Percentiles rank a stretch among this genome's conserved stretches.
Evolutionary conservation across 2,888 invertebrate species (phyloP).

Genomic region (Mesodorylaimus sp.): DNA sequence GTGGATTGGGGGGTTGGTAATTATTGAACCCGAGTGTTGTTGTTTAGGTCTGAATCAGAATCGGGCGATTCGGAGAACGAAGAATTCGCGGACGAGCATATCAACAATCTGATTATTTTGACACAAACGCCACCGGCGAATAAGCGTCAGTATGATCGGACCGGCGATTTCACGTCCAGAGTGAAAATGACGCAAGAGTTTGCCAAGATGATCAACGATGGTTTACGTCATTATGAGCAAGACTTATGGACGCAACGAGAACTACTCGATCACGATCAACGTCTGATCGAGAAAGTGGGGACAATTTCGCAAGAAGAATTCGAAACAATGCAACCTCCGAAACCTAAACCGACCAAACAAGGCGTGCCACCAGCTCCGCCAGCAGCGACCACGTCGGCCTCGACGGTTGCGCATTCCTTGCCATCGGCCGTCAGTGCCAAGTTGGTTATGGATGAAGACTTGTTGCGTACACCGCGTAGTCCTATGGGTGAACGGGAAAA

Average conservation of each 20-base stretch:
- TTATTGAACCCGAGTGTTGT: not conserved
- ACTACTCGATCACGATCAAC: not conserved
- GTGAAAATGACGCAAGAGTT: conserved; percentile 86
- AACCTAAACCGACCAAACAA: not conserved
- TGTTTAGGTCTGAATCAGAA: not conserved
- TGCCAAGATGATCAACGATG: conserved; percentile 85
- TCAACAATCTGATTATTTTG: conserved; percentile 57
- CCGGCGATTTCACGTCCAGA: conserved; percentile 67
- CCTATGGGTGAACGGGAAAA: conserved; percentile 16
- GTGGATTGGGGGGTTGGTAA: too few relatives aligned
- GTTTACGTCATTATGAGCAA: conserved; percentile 85
- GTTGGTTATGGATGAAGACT: not conserved
- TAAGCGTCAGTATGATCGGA: conserved; percentile 50
- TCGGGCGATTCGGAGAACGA: conserved; percentile 42
- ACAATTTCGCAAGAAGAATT: conserved; percentile 19
- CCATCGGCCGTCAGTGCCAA: not conserved
- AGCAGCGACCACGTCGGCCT: conserved; percentile 15
- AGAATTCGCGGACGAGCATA: conserved; percentile 25
- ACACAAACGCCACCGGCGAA: conserved; percentile 29
- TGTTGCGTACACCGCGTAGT: not conserved
- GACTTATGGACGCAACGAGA: conserved; percentile 60
- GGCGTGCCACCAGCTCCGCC: conserved; percentile 6
- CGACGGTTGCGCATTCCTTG: conserved; percentile 3
- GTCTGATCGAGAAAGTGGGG: conserved; percentile 15
- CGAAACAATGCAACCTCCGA: conserved; percentile 13